phyloP scores from a whole-genome alignment of 2,888 invertebrate genomes.

The Agrochola macilenta region DNA sequence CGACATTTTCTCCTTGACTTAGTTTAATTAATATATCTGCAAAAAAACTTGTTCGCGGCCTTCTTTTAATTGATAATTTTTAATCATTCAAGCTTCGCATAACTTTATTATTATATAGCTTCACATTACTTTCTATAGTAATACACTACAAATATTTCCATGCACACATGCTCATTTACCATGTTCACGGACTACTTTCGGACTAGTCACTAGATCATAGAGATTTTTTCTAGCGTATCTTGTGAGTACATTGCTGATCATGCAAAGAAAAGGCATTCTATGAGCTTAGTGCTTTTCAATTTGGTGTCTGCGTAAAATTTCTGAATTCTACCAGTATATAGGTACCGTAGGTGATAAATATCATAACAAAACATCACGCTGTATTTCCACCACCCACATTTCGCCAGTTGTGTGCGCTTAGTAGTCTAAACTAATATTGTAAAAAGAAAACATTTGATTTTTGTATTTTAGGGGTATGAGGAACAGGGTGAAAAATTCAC shows the following conservation, averaged over 20 bases:
- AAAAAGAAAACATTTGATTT: too few relatives aligned
- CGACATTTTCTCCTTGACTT: conserved; percentile 8
- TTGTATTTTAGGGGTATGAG: too few relatives aligned
- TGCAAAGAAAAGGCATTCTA: too few relatives aligned
- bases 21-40: not conserved
- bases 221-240: not conserved
- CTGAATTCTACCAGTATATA: not conserved
- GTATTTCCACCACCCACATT: too few relatives aligned
- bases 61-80: not conserved
- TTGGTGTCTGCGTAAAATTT: not conserved
- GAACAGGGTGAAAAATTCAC: too few relatives aligned
- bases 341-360: not conserved
- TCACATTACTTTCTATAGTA: not conserved
- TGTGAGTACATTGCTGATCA: not conserved
- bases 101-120: not conserved
- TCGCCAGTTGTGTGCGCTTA: not conserved
- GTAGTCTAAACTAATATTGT: too few relatives aligned
- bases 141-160: not conserved
- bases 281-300: not conserved
- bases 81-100: not conserved
- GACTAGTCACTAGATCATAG: not conserved
- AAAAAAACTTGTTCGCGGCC: conserved; percentile 10
- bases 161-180: not conserved
- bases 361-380: too few relatives aligned
- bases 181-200: not conserved